Evolutionary conservation across 2,113 vertebrate genomes (phyloP).

Genomic region (Sakesphorus luctuosus): DNA sequence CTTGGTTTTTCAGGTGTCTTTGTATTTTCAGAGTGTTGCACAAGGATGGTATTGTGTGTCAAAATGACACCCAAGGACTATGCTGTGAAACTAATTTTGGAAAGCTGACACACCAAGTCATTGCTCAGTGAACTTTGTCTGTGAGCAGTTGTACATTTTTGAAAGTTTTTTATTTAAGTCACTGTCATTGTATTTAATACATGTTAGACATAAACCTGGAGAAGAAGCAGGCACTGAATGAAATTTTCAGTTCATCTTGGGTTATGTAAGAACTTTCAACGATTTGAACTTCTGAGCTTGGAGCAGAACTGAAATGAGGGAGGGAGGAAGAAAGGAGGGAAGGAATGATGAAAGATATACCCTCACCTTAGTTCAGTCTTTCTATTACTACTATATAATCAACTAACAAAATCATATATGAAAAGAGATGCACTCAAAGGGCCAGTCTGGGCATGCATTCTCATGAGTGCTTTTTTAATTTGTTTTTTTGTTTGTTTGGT

Average conservation of each 20-base stretch:
- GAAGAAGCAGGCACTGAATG: not conserved
- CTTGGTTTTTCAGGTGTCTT: not conserved
- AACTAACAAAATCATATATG: not conserved
- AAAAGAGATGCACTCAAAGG: not conserved
- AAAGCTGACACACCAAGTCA: not conserved
- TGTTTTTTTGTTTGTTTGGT: not conserved
- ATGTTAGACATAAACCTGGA: not conserved
- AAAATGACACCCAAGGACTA: not conserved
- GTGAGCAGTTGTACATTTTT: not conserved
- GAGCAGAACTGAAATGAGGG: not conserved
- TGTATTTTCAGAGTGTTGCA: not conserved
- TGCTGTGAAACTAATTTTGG: not conserved
- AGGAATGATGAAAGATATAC: not conserved
- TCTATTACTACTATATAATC: not conserved
- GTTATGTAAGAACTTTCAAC: not conserved
- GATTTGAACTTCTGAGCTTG: not conserved
- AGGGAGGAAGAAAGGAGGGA: not conserved
- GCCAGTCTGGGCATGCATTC: not conserved
- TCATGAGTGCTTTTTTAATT: not conserved
- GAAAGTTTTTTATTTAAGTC: not conserved
- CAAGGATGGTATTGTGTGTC: not conserved
- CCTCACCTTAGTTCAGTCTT: not conserved
- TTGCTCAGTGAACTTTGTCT: not conserved
- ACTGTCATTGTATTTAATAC: not conserved
- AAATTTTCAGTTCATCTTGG: not conserved